Evolutionary conservation across 2,888 invertebrate genomes (phyloP).

Genomic region (Helicoverpa assulta): DNA sequence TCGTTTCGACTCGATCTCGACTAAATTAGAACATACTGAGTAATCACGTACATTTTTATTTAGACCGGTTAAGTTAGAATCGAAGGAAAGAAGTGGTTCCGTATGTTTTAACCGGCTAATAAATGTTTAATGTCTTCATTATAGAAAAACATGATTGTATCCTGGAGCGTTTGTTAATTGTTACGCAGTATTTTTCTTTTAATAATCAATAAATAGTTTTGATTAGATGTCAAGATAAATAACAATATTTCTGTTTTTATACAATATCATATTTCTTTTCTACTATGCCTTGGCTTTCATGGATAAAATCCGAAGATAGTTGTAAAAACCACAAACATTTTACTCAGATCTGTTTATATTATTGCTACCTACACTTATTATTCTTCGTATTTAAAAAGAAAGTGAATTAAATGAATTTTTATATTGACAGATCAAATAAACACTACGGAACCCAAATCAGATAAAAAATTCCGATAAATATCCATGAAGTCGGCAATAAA

Average conservation of each 20-base stretch:
- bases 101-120: conserved; percentile 49
- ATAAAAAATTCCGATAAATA: conserved; percentile 77
- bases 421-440: not conserved
- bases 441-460: conserved; percentile 68
- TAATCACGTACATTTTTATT: conserved; percentile 68
- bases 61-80: conserved; percentile 50
- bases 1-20: conserved; percentile 65
- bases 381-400: no score
- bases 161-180: conserved; percentile 44
- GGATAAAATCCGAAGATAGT: no score
- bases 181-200: conserved; percentile 32
- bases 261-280: not conserved
- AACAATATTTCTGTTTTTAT: not conserved
- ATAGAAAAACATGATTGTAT: conserved; percentile 39
- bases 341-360: no score
- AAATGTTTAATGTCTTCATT: conserved; percentile 58
- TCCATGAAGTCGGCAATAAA: conserved; percentile 79
- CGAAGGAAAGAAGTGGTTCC: conserved; percentile 52
- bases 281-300: no score
- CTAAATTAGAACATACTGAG: conserved; percentile 77
- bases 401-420: no score
- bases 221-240: not conserved
- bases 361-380: no score
- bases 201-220: not conserved
- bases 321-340: no score